These are phyloP conservation scores for Drosophila rellima DNA, from an alignment of 2,888 invertebrate genomes.

Conservation along the genomic window DNA sequence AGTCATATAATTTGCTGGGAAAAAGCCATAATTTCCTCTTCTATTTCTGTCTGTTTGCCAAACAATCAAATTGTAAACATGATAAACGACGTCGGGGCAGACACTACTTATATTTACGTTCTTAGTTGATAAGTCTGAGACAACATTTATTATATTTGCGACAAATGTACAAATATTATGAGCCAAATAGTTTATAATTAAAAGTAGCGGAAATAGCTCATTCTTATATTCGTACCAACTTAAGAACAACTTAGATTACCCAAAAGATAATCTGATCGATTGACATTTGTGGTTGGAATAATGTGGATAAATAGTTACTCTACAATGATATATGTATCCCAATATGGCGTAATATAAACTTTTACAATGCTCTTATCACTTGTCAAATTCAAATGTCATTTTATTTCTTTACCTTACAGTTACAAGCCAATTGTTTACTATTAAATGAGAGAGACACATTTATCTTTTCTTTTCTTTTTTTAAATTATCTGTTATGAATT, in stretches of 20 bases:
- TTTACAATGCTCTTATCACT: not conserved
- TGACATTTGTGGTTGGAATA: not conserved
- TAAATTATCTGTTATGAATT: not conserved
- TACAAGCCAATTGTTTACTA: not conserved
- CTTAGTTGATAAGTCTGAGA: not conserved
- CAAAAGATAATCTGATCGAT: not conserved
- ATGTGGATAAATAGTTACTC: not conserved
- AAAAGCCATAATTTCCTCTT: constrained; percentile 19
- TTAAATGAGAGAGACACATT: not conserved
- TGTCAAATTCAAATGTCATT: not conserved
- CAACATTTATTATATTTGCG: not conserved
- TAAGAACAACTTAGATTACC: not conserved
- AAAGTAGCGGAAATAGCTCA: not conserved
- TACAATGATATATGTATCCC: not conserved
- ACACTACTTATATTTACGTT: not conserved
- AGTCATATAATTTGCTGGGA: constrained; percentile 39
- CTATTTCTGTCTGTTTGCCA: constrained; percentile 2
- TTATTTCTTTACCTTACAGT: not conserved
- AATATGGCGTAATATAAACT: not conserved
- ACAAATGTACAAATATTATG: constrained; percentile 16
- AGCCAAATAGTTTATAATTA: constrained; percentile 17
- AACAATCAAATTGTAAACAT: constrained; percentile 16
- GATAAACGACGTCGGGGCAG: constrained; percentile 18
- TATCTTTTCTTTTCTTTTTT: constrained; percentile 1
- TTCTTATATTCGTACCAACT: not conserved